Evolutionary conservation across 2,113 vertebrate genomes (phyloP), one percentile per base, ranked within the genome.

Genomic region (Rhea pennata): DNA sequence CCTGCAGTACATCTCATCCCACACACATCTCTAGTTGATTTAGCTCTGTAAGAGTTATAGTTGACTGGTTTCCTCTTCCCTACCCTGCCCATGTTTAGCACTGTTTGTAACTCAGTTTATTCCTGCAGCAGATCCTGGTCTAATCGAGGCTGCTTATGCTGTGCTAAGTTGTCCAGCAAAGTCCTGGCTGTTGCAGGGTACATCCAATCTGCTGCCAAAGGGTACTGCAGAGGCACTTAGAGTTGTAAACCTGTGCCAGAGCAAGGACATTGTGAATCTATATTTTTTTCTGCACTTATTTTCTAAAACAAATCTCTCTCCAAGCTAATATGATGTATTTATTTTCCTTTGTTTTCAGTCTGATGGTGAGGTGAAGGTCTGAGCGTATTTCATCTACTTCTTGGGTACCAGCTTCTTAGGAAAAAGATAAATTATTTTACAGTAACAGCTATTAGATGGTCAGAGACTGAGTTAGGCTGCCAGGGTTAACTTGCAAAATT

Each of bases 281-380:
- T 4, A 0, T 11, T 4, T 19, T 44, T 8, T 23, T 5, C 29
- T 3, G 19, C 42, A 12, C 48, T 54, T 84, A 12, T 42, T 61
- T 87, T 17, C 62, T 27, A 33, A n/a, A 42, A 24, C 22, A 29
- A 33, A 5, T 33, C 39, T 58, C 15, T 42, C 39, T 33, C 19
- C 71, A 5, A 40, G 48, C 27, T 8, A 5, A 54, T 3, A 1
- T 2, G 1, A 17, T 10, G 0, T 19, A 1, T 33, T 48, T 50
- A n/a, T 24, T 3, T 21, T 19, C 4, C 48, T 33, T 15, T 5
- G 29, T 12, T 29, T 20, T 21, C 51, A 2, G 51, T 9, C 66
- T 9, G 78, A 10, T 15, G 13, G 48, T 44, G 24, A n/a, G 24
- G 12, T 6, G 70, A 7, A 67, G 31, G 5, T 0, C 31, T 31